A percentile compares a stretch with the other conserved stretches of the same genome.
These are phyloP conservation scores for Stegostoma tigrinum DNA, from an alignment of 2,113 vertebrate genomes.

Conservation along the genomic window DNA sequence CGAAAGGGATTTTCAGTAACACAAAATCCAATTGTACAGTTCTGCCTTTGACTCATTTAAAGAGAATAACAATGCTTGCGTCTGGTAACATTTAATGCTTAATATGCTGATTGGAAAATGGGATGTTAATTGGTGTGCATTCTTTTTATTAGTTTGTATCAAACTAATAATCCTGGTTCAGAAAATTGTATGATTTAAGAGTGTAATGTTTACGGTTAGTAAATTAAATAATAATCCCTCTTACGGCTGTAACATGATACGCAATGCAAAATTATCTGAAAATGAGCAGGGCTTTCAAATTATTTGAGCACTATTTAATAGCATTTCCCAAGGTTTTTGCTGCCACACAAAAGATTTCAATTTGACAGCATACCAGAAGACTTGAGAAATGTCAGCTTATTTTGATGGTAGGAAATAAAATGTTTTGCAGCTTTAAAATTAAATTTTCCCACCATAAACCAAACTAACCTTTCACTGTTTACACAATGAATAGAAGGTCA, in stretches of 20 bases:
- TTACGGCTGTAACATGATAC: background rate
- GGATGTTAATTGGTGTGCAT: background rate
- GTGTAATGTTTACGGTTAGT: background rate
- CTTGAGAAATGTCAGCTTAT: background rate
- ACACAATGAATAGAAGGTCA: background rate
- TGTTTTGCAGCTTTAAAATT: background rate
- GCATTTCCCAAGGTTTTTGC: background rate
- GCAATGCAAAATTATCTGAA: background rate
- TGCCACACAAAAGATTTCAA: background rate
- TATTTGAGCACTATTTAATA: background rate
- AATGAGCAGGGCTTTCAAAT: background rate
- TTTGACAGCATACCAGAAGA: background rate
- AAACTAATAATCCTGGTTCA: background rate
- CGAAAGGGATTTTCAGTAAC: background rate
- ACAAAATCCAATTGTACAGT: background rate
- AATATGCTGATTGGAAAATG: background rate
- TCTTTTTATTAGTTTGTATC: background rate
- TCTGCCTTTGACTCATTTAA: background rate
- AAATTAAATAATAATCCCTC: conserved; percentile 7
- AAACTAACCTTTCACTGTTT: background rate
- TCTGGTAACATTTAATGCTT: conserved; percentile 1
- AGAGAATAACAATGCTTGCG: background rate
- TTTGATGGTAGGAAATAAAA: background rate
- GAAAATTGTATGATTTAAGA: background rate
- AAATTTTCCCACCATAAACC: background rate